Evolutionary conservation across 2,888 invertebrate genomes (phyloP), one percentile per base, ranked within the genome.

Genomic region (Athripsodes cinereus): DNA sequence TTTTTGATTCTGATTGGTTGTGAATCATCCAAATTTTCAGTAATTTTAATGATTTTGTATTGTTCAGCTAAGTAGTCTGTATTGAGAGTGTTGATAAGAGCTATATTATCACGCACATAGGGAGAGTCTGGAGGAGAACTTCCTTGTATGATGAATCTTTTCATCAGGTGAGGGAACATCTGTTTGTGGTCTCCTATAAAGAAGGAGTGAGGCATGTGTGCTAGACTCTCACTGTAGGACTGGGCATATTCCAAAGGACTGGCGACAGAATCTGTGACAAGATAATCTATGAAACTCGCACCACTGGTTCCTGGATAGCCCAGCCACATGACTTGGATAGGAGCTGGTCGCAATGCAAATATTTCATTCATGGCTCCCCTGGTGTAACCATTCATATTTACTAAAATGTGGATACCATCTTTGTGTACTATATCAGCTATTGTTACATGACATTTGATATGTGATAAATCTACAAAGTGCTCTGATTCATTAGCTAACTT

Each of bases 311-410:
- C 94, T 0, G 95, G 94, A 75, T 96, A 96, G 2, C 95, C 95
- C 40, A 95, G 78, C 95, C 95, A 95, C 95, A 96, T 96, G n/a
- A 89, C 89, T 77, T 56, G 95, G 63, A 96, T 81, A 0, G 95
- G 94, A 2, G 95, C 93, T 1, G 95, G 94, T 64, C 86, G 78
- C 46, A 96, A 75, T 1, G 95, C 94, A 72, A 96, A 96, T 60
- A 96, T 92, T 74, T 96, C 95, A 75, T 96, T 96, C 20, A 95
- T 78, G 0, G 95, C 95, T 1, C 95, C 95, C 72, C 95, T 96
- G 0, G 95, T 96, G 71, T 95, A 96, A 1, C 94, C 93, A 71
- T 96, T 95, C 94, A 95, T 93, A 71, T 95, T 96, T 16, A 96
- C 89, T 53, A 96, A 77, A 69, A 96, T 88, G 69, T 96, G 90